Evolutionary conservation across 2,113 vertebrate genomes (phyloP).

Genomic region (Neogobius melanostomus): DNA sequence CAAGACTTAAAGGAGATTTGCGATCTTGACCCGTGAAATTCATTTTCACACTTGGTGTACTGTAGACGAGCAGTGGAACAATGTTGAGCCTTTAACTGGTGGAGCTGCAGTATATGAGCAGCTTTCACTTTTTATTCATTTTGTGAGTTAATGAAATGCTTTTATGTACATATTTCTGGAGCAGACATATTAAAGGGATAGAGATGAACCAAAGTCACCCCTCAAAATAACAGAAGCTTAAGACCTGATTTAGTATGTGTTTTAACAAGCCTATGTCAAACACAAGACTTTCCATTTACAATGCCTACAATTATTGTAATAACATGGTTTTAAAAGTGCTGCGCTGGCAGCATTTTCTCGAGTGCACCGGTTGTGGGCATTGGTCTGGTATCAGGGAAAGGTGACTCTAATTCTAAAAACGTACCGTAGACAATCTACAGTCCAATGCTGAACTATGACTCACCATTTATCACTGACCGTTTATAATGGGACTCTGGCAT

Average conservation of each 20-base stretch:
- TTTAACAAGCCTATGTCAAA: slow-evolving; percentile 1
- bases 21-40: slow-evolving; percentile 39
- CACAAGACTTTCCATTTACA: slow-evolving; percentile 5
- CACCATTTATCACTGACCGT: too few relatives aligned
- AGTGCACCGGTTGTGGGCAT: neutral
- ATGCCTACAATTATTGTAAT: slow-evolving; percentile 7
- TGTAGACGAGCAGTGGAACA: slow-evolving; percentile 16
- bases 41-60: slow-evolving; percentile 33
- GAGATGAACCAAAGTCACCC: neutral
- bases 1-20: slow-evolving; percentile 25
- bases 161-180: neutral
- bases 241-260: neutral
- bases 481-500: too few relatives aligned
- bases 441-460: too few relatives aligned
- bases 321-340: neutral
- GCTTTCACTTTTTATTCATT: slow-evolving; percentile 33
- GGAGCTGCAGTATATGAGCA: slow-evolving; percentile 30
- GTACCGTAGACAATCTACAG: too few relatives aligned
- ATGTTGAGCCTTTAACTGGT: slow-evolving; percentile 43
- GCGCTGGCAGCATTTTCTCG: neutral
- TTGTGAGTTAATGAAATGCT: slow-evolving; percentile 29
- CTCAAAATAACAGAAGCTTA: neutral
- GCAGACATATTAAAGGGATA: slow-evolving; percentile 5
- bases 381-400: neutral
- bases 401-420: too few relatives aligned